These are phyloP conservation scores for Griposia aprilina DNA, from an alignment of 2,888 invertebrate genomes.

Conservation along the genomic window DNA sequence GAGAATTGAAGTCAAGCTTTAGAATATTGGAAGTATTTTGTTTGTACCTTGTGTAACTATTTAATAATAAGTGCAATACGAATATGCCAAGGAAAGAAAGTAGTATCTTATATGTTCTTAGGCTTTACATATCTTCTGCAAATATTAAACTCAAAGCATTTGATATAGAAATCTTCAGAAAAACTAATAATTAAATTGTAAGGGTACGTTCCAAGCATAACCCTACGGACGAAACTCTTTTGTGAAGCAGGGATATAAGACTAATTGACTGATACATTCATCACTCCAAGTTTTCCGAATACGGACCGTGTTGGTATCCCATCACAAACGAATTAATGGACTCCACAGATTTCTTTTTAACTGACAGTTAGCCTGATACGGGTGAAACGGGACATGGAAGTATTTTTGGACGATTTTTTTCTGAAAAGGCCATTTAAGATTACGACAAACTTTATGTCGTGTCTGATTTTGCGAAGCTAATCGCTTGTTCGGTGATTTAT, in stretches of 20 bases:
- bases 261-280: constrained; percentile 61
- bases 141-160: not conserved
- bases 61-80: not conserved
- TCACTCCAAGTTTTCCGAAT: constrained; percentile 43
- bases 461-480: constrained; percentile 36
- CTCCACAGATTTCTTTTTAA: constrained; percentile 54
- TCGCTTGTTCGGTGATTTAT: constrained; percentile 46
- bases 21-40: not conserved
- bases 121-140: not conserved
- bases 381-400: constrained; percentile 39
- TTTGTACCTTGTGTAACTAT: constrained; percentile 9
- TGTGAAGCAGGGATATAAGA: constrained; percentile 25
- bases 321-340: constrained; percentile 60
- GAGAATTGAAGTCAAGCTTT: not conserved
- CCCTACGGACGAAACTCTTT: constrained; percentile 27
- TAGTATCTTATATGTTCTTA: not conserved
- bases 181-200: not conserved
- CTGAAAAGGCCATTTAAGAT: constrained; percentile 35
- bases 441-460: constrained; percentile 34
- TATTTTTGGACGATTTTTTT: constrained; percentile 20
- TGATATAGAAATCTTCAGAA: not conserved
- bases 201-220: not conserved
- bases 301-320: constrained; percentile 47
- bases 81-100: constrained; percentile 4
- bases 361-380: constrained; percentile 55